Evolutionary conservation across 2,888 invertebrate species (phyloP).

Genomic region (Polia nebulosa): DNA sequence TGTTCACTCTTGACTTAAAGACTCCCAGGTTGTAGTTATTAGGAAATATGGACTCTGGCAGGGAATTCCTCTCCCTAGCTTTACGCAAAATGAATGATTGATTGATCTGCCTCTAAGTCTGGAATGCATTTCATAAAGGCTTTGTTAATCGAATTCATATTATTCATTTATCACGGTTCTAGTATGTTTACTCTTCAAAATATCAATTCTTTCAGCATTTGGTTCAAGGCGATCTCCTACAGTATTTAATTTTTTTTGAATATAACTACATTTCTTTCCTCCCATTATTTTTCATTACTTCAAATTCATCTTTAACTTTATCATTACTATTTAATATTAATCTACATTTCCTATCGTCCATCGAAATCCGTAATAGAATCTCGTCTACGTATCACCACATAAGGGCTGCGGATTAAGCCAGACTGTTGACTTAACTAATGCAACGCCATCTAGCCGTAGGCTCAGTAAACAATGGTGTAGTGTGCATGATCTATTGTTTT

Average conservation of each 20-base stretch:
- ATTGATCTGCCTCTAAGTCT: too few relatives aligned
- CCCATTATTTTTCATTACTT: not conserved
- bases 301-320: not conserved
- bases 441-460: constrained; percentile 89
- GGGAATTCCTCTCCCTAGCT: too few relatives aligned
- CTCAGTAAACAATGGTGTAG: constrained; percentile 78
- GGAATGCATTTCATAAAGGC: too few relatives aligned
- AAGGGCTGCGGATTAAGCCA: constrained; percentile 77
- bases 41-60: too few relatives aligned
- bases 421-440: constrained; percentile 88
- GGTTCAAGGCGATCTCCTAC: too few relatives aligned
- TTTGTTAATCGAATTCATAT: too few relatives aligned
- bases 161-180: too few relatives aligned
- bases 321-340: not conserved
- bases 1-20: too few relatives aligned
- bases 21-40: too few relatives aligned
- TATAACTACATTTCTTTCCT: not conserved
- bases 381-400: constrained; percentile 29
- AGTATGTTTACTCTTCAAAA: not conserved
- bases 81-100: too few relatives aligned
- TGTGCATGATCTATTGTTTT: constrained; percentile 80
- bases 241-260: too few relatives aligned
- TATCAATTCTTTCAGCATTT: not conserved
- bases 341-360: constrained; percentile 21
- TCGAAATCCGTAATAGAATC: constrained; percentile 29